Conservation (phyloP, 92 coral and sea anemone genomes). For the Zoanthus solanderi region DNA sequence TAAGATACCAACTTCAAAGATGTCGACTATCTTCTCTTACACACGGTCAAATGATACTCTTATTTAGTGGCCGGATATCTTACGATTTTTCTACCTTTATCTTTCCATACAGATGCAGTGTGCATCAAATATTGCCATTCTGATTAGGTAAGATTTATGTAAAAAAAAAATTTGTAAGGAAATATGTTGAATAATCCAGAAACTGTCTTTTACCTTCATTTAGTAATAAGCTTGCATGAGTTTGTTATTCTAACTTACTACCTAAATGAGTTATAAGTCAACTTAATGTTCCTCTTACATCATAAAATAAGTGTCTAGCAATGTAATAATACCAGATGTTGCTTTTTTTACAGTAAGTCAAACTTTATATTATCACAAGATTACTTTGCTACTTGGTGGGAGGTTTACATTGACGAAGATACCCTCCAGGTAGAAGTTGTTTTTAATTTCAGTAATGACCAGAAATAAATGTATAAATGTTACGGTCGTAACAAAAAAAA, state of each 20-base stretch:
- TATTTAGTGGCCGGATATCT: not conserved
- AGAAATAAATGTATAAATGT: not conserved
- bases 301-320: not conserved
- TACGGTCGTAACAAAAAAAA: not conserved
- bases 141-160: constrained; percentile 16
- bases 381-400: constrained; percentile 37
- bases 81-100: not conserved
- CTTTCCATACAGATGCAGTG: constrained; percentile 25
- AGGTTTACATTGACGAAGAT: constrained; percentile 9
- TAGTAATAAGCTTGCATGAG: not conserved
- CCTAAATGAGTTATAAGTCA: no score
- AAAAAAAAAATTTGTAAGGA: not conserved
- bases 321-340: not conserved
- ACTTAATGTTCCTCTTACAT: no score
- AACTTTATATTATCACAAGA: constrained; percentile 31
- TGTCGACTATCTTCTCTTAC: no score
- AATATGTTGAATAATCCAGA: not conserved
- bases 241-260: no score
- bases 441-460: not conserved
- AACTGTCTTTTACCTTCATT: not conserved
- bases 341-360: constrained; percentile 4
- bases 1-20: not conserved
- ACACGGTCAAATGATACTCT: no score
- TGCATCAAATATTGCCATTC: constrained; percentile 30
- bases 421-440: constrained; percentile 6